A percentile compares a stretch with the other conserved stretches of the same genome.
phyloP scores from a whole-genome alignment of 1,140 invertebrate species.

The Diplogasteroides magnus region DNA sequence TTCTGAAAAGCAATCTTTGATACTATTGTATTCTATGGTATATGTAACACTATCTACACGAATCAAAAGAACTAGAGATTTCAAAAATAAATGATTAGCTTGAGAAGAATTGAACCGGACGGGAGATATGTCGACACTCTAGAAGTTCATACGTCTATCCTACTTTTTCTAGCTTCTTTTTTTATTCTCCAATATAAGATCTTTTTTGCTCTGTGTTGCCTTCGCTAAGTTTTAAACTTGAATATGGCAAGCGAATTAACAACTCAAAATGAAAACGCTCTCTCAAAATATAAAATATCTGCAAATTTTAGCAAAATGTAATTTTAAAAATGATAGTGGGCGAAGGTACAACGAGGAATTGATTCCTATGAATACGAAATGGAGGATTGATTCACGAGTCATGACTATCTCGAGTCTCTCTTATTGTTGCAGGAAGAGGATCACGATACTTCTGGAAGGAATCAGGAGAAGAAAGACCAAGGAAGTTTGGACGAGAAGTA shows the following conservation, averaged over 20 bases:
- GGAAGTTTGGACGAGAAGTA: constrained; percentile 20
- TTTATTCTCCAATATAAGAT: constrained; percentile 2
- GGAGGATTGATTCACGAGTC: constrained; percentile 1
- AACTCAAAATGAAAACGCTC: too few species aligned
- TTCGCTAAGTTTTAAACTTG: constrained; percentile 1
- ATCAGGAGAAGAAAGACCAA: constrained; percentile 30
- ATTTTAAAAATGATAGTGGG: background rate
- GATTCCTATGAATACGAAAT: background rate
- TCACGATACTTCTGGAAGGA: constrained; percentile 49
- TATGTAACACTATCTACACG: too few species aligned
- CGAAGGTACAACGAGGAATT: background rate
- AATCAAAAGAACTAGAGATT: background rate
- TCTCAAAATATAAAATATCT: too few species aligned
- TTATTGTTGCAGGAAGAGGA: constrained; percentile 36
- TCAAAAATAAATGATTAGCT: background rate
- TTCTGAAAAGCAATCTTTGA: too few species aligned
- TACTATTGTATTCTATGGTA: too few species aligned
- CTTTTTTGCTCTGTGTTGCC: background rate
- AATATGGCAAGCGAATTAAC: background rate
- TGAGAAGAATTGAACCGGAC: constrained; percentile 1
- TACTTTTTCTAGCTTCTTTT: background rate
- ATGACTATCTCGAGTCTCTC: constrained; percentile 18
- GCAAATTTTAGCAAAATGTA: background rate
- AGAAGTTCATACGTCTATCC: background rate
- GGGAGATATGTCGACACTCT: background rate